Percentiles rank a stretch among this genome's conserved stretches.
These are phyloP conservation scores for Ctenopoma multispine DNA, from an alignment of 2,797 vertebrate genomes.

Conservation along the genomic window DNA sequence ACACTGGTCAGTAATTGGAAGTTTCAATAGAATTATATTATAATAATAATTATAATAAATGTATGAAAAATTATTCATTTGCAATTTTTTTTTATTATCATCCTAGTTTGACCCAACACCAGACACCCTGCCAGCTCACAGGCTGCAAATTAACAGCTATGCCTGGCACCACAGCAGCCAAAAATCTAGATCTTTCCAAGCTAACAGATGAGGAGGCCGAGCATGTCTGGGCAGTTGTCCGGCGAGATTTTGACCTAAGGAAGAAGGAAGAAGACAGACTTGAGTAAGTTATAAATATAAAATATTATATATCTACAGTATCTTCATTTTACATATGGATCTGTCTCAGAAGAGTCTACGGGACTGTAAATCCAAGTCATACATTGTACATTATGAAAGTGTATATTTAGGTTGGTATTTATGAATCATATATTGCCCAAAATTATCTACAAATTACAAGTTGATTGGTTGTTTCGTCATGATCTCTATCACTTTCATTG, in stretches of 20 bases:
- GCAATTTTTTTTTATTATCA: neutral
- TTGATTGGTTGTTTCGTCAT: neutral
- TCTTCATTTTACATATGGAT: neutral
- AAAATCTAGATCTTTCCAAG: conserved; percentile 92
- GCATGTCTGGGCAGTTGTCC: conserved; percentile 93
- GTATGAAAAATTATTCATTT: too few relatives aligned
- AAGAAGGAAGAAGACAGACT: conserved; percentile 93
- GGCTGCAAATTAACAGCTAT: conserved; percentile 48
- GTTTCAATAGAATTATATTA: too few relatives aligned
- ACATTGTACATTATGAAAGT: neutral
- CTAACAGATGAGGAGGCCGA: conserved; percentile 93
- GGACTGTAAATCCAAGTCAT: neutral
- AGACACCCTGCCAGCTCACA: neutral
- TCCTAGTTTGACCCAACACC: neutral
- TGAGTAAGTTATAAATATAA: conserved; percentile 80
- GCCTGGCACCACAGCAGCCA: conserved; percentile 75
- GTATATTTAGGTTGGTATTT: neutral
- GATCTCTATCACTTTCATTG: too few relatives aligned
- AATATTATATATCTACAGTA: too few relatives aligned
- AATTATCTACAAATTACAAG: neutral
- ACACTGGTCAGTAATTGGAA: too few relatives aligned
- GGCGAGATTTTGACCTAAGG: conserved; percentile 91
- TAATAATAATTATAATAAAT: too few relatives aligned
- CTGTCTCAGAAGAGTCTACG: neutral
- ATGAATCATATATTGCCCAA: neutral